Base-by-base conservation (phyloP, 2,888 invertebrate species). In the Branchipolynoe longqiensis region DNA sequence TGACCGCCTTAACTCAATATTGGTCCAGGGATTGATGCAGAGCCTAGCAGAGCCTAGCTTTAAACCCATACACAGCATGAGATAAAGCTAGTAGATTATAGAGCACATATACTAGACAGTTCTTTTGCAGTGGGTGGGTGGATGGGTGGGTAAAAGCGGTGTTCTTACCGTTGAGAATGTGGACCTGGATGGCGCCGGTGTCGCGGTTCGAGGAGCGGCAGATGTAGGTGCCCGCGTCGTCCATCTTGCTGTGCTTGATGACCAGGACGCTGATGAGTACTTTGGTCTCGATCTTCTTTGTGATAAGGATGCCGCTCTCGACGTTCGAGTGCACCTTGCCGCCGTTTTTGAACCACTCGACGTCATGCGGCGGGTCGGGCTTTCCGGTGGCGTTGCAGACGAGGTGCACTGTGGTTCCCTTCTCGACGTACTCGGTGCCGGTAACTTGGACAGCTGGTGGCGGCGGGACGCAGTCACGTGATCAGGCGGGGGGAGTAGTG, bases 331-430 rank as follows among this genome's bases (percentile, higher is more conserved):
- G 88, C 33, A 92, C 89, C 86, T 90, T 89, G 85, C 90, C 87
- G n/a, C 92, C 92, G 81, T 92, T 89, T 84, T 90, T 90, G 87
- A 91, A 92, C 92, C 92, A 92, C 85, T 91, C 90, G 64, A 92
- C 90, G 85, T 92, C 91, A 40, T 91, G 91, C 6, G 92, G 92
- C 3, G 91, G 90, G 58, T 90, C 90, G 28, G 91, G 90, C 40
- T 91, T 91, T 4, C 92, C 92, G 2, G 92, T 91, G 25, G 92
- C 92, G 86, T 92, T 92, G 87, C 92, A 92, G 74, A 89, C 87
- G 58, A 92, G 88, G 36, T 88, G 85, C 18, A 92, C 89, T 25
- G 88, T 78, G 25, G 90, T 90, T 0, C 92, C 92, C n/a, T 89
- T 87, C 83, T 92, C 92, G 69, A 92, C 90, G 82, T 90, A 92